Evolutionary conservation across 2,113 vertebrate species (phyloP), one percentile per base, ranked within the genome.

Genomic region (Brevimyrus niger): DNA sequence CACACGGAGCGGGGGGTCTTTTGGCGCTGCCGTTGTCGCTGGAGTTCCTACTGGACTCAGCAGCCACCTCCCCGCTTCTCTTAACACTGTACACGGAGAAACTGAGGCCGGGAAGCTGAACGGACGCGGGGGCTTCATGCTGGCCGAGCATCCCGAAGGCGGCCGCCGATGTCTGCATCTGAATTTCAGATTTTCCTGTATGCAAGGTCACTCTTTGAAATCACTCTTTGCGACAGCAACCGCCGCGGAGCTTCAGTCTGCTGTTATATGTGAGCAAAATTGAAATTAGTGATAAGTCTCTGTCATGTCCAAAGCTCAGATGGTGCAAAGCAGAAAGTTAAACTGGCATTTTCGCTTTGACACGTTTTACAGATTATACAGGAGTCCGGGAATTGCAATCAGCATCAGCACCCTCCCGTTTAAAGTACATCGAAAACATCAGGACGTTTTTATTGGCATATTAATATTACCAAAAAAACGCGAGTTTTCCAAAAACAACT

Each of bases 81-180:
- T 95, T 96, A 82, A 95, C 93, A 61, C 96, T 96, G 90, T 95
- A 95, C 93, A 94, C 92, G 90, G 95, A 94, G 90, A 96, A 94
- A 69, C 93, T 90, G 92, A 93, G 86, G 53, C 94, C 93, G 88
- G 94, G 61, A 90, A 94, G 94, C 87, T 97, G 96, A 58, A 94
- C 91, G 91, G 91, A 94, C 23, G 93, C 55, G 7, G 93, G 94
- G 92, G 91, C 93, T 92, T 94, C 96, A 92, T 95, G 95, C 94
- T 94, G 95, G 90, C 95, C 96, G 89, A 95, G 93, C 95, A 93
- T 96, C 93, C 95, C 96, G 93, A 95, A 91, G 92, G 95, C 92
- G 88, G 95, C 91, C 6, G 95, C 92, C 89, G 93, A 93, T 91
- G 93, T 94, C 92, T 93, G 92, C 93, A 94, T 96, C 47, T 94